These are phyloP conservation scores for Mya arenaria DNA, from an alignment of 1,140 invertebrate genomes.

Conservation along the genomic window DNA sequence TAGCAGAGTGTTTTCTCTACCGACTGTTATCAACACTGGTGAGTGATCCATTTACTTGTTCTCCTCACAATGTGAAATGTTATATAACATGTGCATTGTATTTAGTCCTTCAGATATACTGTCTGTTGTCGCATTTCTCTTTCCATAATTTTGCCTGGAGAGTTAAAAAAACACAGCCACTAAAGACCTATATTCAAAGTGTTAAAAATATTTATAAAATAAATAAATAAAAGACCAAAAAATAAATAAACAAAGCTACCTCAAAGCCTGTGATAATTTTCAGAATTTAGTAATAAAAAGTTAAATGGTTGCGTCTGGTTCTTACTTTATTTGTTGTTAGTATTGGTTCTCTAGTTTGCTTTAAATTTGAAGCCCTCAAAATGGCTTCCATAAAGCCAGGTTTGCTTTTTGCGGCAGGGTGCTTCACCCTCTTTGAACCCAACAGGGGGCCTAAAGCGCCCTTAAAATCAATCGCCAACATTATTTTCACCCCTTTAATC, in stretches of 20 bases:
- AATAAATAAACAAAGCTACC: too few species aligned
- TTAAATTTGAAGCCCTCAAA: neutral
- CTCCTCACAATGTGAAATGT: too few species aligned
- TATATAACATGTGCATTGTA: too few species aligned
- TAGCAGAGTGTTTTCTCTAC: neutral
- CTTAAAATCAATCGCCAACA: neutral
- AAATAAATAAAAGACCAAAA: too few species aligned
- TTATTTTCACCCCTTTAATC: neutral
- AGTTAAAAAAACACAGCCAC: too few species aligned
- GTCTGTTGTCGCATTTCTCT: too few species aligned
- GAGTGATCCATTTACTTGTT: too few species aligned
- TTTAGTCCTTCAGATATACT: too few species aligned
- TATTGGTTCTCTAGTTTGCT: neutral
- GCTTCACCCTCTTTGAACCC: neutral
- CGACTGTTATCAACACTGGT: constrained; percentile 40
- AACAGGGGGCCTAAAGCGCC: neutral
- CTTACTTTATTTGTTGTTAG: neutral
- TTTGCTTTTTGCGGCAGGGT: neutral
- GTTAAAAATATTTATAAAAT: too few species aligned
- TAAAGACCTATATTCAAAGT: too few species aligned
- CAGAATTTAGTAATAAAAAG: neutral
- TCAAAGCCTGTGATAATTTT: too few species aligned
- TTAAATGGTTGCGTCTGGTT: neutral
- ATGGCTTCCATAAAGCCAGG: neutral
- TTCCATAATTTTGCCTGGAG: too few species aligned